Evolutionary conservation across 2,888 invertebrate genomes (phyloP).

Genomic region (Erannis defoliaria): DNA sequence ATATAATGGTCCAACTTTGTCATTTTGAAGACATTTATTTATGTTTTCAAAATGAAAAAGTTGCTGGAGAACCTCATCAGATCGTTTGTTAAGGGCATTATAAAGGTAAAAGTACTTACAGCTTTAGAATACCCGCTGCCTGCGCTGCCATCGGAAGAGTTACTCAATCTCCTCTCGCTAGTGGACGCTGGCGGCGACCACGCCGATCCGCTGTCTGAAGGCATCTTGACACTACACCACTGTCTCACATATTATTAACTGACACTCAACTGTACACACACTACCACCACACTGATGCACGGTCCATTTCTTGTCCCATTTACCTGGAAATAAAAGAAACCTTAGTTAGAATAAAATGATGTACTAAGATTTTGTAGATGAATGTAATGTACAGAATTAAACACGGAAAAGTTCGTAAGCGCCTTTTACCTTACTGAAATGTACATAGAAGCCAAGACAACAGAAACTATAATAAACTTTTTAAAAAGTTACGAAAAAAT

Average conservation of each 20-base stretch:
- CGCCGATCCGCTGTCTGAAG: constrained; percentile 81
- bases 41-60: background rate
- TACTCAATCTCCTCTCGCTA: constrained; percentile 81
- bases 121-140: constrained; percentile 83
- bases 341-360: background rate
- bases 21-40: too few relatives aligned
- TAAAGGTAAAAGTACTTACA: constrained; percentile 63
- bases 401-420: background rate
- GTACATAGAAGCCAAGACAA: too few relatives aligned
- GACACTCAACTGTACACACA: constrained; percentile 55
- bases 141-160: constrained; percentile 83
- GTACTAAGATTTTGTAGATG: background rate
- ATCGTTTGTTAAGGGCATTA: background rate
- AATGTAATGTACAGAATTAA: background rate
- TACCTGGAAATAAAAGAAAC: constrained; percentile 69
- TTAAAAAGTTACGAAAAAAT: background rate
- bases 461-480: background rate
- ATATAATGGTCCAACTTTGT: too few relatives aligned
- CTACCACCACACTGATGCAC: constrained; percentile 73
- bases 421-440: background rate
- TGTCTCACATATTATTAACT: constrained; percentile 76
- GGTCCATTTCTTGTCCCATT: constrained; percentile 69
- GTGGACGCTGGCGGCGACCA: constrained; percentile 82
- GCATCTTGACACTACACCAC: constrained; percentile 73
- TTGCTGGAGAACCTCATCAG: background rate